Conservation (phyloP, 2,797 vertebrate genomes). For the Synanceia verrucosa region DNA sequence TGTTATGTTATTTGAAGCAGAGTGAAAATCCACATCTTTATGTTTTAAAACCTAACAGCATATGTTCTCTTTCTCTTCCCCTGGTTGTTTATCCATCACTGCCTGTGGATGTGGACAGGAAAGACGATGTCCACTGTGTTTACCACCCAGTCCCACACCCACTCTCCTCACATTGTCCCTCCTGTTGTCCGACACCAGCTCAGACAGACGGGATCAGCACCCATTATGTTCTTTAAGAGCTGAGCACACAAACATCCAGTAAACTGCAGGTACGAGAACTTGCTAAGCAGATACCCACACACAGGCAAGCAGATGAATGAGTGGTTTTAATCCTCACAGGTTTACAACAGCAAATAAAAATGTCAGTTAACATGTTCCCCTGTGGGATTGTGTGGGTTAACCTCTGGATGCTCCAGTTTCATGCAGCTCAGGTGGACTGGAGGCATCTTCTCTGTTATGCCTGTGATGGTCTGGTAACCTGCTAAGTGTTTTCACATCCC, state of each 20-base stretch:
- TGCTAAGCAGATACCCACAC: constrained; percentile 44
- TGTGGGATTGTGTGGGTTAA: background rate
- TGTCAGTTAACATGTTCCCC: no score
- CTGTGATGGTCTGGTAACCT: background rate
- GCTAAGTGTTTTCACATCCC: background rate
- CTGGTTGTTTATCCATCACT: background rate
- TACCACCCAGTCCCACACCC: constrained; percentile 59
- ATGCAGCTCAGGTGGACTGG: background rate
- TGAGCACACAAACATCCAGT: constrained; percentile 54
- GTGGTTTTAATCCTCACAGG: background rate
- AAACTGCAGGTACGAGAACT: constrained; percentile 37
- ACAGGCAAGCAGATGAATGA: constrained; percentile 6
- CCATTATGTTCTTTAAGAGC: constrained; percentile 71
- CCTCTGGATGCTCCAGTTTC: background rate
- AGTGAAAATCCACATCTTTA: background rate
- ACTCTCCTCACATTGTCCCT: constrained; percentile 58
- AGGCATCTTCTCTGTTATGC: background rate
- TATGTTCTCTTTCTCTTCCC: background rate
- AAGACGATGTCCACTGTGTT: constrained; percentile 43
- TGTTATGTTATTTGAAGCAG: background rate
- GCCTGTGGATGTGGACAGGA: constrained; percentile 18
- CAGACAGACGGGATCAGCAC: constrained; percentile 72
- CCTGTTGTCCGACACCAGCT: constrained; percentile 50
- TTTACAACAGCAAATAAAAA: background rate
- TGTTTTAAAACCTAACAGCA: background rate